A percentile compares a stretch with the other conserved stretches of the same genome.
These are phyloP conservation scores for Pristionchus mayeri DNA, from an alignment of 2,888 invertebrate genomes.

Conservation along the genomic window DNA sequence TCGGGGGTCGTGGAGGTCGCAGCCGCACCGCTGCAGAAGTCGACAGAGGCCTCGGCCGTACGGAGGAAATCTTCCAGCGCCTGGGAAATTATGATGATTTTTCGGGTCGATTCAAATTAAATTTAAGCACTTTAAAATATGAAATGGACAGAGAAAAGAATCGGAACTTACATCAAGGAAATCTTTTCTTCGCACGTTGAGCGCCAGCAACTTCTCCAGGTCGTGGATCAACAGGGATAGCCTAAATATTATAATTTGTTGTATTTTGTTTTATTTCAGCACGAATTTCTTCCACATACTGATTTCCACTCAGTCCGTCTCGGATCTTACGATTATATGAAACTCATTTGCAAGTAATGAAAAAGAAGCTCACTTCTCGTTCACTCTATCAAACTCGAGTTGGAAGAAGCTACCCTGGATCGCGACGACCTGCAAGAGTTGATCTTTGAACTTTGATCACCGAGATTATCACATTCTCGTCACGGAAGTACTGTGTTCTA, in stretches of 20 bases:
- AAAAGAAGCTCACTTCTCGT: constrained; percentile 65
- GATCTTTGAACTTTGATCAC: constrained; percentile 17
- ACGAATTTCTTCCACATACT: background rate
- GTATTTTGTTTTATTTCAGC: background rate
- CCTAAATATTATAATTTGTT: constrained; percentile 54
- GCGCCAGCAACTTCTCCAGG: constrained; percentile 63
- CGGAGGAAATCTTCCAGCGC: constrained; percentile 47
- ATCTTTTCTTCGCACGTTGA: constrained; percentile 51
- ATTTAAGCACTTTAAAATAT: background rate
- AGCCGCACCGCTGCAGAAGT: constrained; percentile 41
- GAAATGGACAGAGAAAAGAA: background rate
- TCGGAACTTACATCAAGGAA: constrained; percentile 49
- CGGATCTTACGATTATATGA: background rate
- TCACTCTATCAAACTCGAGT: constrained; percentile 69
- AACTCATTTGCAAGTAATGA: background rate
- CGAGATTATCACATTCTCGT: no score
- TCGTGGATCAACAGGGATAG: constrained; percentile 69
- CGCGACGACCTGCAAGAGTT: constrained; percentile 56
- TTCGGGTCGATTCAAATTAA: no score
- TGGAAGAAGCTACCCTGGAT: constrained; percentile 73
- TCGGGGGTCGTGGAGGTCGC: constrained; percentile 15
- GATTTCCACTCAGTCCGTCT: background rate
- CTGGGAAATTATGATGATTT: background rate
- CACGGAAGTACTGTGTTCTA: no score
- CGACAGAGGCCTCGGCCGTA: constrained; percentile 46